A percentile compares a stretch with the other conserved stretches of the same genome.
These are phyloP conservation scores for Atethmia centrago DNA, from an alignment of 2,888 invertebrate genomes.

Conservation along the genomic window DNA sequence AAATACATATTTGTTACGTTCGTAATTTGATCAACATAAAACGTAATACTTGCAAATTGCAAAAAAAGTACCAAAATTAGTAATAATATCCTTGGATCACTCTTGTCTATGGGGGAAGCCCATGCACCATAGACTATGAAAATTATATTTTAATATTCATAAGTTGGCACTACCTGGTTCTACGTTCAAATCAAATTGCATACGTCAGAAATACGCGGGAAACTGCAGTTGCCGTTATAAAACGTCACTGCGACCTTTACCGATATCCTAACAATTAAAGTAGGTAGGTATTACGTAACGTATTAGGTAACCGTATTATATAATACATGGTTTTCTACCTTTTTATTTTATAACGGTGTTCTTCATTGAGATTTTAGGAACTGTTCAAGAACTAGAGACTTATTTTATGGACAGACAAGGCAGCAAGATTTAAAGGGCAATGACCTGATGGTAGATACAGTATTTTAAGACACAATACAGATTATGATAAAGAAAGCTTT, in stretches of 20 bases:
- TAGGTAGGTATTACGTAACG: neutral
- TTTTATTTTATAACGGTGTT: neutral
- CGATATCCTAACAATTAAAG: neutral
- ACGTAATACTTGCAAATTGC: too few species aligned
- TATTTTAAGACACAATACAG: neutral
- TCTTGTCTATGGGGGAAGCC: neutral
- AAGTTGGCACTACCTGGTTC: constrained; percentile 9
- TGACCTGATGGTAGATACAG: neutral
- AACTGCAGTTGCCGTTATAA: constrained; percentile 24
- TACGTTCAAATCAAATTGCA: constrained; percentile 13
- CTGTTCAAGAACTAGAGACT: neutral
- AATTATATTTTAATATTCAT: constrained; percentile 6
- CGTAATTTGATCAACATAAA: too few species aligned
- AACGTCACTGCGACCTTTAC: constrained; percentile 30
- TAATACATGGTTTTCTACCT: constrained; percentile 2
- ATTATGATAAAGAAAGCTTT: neutral
- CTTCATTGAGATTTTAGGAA: neutral
- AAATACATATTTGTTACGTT: too few species aligned
- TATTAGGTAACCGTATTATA: constrained; percentile 6
- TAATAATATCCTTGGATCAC: too few species aligned
- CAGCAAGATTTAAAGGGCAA: neutral
- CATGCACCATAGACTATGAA: neutral
- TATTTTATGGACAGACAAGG: neutral
- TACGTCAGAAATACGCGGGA: constrained; percentile 37
- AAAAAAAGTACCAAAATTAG: too few species aligned